These are phyloP conservation scores for Gymnorhina tibicen DNA, from an alignment of 2,113 vertebrate species.

Conservation along the genomic window DNA sequence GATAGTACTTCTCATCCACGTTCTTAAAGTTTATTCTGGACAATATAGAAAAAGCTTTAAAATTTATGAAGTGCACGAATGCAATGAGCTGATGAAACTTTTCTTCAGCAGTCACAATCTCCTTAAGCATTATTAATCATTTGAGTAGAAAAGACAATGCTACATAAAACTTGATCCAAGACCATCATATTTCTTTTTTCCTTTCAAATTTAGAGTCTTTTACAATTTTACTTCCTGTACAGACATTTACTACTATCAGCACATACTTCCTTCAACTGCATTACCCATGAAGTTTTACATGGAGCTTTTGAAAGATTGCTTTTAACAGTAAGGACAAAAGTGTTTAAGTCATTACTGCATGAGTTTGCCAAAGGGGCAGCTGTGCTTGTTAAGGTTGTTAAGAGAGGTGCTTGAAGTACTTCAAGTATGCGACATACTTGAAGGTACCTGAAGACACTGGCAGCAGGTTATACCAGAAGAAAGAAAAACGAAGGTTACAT, in stretches of 20 bases:
- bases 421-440: neutral
- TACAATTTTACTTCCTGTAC: neutral
- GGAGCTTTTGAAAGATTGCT: neutral
- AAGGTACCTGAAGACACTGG: neutral
- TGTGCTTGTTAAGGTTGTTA: neutral
- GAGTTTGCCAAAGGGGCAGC: neutral
- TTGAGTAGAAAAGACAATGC: neutral
- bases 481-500: neutral
- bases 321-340: neutral
- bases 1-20: neutral
- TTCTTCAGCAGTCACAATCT: neutral
- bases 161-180: neutral
- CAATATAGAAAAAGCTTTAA: neutral
- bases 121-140: neutral
- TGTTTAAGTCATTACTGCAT: neutral
- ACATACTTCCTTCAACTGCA: neutral
- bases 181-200: neutral
- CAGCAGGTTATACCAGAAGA: neutral
- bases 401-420: neutral
- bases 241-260: neutral
- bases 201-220: neutral
- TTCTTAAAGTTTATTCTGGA: neutral
- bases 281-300: neutral
- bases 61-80: neutral
- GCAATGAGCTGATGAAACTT: neutral